Percentiles rank a stretch among this genome's conserved stretches.
Evolutionary conservation across 2,888 invertebrate species (phyloP).

Genomic region (Siphonodentalium dalli): DNA sequence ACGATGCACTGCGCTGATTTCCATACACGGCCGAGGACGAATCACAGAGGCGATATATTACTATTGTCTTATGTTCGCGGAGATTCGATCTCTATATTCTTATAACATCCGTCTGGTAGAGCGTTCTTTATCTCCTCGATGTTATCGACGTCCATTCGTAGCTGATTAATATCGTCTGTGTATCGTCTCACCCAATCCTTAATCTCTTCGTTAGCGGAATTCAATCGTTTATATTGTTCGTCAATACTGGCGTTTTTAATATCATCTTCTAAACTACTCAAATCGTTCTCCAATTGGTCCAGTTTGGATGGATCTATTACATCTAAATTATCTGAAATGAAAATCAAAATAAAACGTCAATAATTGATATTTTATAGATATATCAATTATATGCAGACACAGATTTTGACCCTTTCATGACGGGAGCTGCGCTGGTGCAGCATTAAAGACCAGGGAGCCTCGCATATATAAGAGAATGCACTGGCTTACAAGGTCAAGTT

Average conservation of each 20-base stretch:
- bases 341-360: neutral
- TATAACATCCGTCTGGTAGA: slow-evolving; percentile 59
- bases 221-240: slow-evolving; percentile 41
- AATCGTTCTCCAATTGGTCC: slow-evolving; percentile 61
- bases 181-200: slow-evolving; percentile 42
- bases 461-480: no score
- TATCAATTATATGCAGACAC: neutral
- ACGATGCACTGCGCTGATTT: no score
- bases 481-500: no score
- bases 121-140: slow-evolving; percentile 57
- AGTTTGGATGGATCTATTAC: slow-evolving; percentile 53
- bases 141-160: slow-evolving; percentile 55
- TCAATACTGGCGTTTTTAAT: slow-evolving; percentile 53
- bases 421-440: no score
- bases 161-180: slow-evolving; percentile 44
- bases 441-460: no score
- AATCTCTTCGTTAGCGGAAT: slow-evolving; percentile 37
- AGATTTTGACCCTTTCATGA: no score
- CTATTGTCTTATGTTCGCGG: no score
- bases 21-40: no score
- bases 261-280: slow-evolving; percentile 55
- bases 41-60: no score
- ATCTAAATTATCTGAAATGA: slow-evolving; percentile 36
- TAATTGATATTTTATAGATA: no score
- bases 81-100: slow-evolving; percentile 48